Percentiles rank a stretch among this genome's conserved stretches.
These are phyloP conservation scores for Bubalus kerabau DNA, from an alignment of 2,113 vertebrate genomes.

Conservation along the genomic window DNA sequence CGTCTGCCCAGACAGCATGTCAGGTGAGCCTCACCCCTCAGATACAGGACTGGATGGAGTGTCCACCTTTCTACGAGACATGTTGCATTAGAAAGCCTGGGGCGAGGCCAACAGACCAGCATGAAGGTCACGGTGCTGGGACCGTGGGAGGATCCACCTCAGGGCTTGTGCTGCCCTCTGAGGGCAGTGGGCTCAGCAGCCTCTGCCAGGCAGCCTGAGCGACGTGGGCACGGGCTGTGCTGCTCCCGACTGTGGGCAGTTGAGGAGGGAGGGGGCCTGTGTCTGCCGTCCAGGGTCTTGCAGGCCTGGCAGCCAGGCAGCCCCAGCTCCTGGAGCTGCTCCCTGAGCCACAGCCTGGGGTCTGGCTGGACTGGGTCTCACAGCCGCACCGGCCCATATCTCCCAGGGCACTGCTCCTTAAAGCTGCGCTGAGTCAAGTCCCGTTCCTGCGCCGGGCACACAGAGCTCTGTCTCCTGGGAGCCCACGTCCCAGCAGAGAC, in stretches of 20 bases:
- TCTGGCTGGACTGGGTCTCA: neutral
- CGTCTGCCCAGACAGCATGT: slow-evolving; percentile 25
- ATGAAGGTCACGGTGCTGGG: neutral
- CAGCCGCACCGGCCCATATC: fast-evolving
- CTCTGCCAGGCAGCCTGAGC: neutral
- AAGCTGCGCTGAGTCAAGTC: neutral
- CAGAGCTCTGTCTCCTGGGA: neutral
- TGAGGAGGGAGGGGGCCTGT: fast-evolving
- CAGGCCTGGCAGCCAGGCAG: neutral
- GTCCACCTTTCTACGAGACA: fast-evolving
- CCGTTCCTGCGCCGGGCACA: fast-evolving
- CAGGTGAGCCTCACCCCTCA: slow-evolving; percentile 44
- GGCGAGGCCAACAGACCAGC: neutral
- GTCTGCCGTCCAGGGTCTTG: fast-evolving
- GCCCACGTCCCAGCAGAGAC: fast-evolving
- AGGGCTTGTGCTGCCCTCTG: neutral
- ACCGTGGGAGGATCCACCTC: neutral
- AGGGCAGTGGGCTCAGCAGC: neutral
- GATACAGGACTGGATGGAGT: fast-evolving
- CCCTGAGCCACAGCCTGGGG: fast-evolving
- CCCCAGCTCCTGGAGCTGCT: fast-evolving
- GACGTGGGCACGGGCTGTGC: fast-evolving
- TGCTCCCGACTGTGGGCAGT: fast-evolving
- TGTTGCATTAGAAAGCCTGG: neutral
- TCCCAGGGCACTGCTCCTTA: fast-evolving